phyloP scores from a whole-genome alignment of 1,140 invertebrate species.

The Saccostrea echinata region DNA sequence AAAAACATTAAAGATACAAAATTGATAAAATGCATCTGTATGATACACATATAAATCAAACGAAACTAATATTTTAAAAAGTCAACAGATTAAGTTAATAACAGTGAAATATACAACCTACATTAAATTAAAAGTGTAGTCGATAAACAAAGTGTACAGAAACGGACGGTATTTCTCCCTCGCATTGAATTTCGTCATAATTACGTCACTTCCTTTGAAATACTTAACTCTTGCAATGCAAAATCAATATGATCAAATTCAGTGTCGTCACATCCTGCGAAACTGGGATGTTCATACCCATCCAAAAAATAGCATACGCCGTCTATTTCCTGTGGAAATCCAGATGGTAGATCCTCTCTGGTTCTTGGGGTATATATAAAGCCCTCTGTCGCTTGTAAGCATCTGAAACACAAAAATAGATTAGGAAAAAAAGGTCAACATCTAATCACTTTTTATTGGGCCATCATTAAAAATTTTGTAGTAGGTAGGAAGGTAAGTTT shows the following conservation, averaged over 20 bases:
- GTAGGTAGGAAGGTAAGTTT: no score
- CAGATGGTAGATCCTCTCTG: conserved; percentile 89
- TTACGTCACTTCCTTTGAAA: not conserved
- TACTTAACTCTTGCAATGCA: conserved; percentile 74
- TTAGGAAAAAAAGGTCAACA: not conserved
- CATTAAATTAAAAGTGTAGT: not conserved
- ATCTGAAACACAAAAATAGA: conserved; percentile 77
- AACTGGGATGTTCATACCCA: conserved; percentile 86
- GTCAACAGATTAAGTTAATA: conserved; percentile 23
- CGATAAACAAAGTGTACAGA: not conserved
- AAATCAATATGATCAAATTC: conserved; percentile 86
- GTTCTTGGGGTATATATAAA: conserved; percentile 89
- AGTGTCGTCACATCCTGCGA: conserved; percentile 67
- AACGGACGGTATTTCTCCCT: conserved; percentile 1
- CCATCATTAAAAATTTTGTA: no score
- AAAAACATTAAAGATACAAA: conserved; percentile 11
- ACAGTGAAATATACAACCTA: not conserved
- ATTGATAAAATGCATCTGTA: not conserved
- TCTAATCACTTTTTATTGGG: not conserved
- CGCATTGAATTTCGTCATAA: not conserved
- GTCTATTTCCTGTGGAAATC: conserved; percentile 88
- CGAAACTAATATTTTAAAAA: not conserved
- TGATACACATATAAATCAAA: not conserved
- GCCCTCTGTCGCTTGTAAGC: conserved; percentile 87
- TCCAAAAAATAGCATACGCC: conserved; percentile 93